These are phyloP conservation scores for Micrastur ruficollis DNA, from an alignment of 2,797 vertebrate species.

Conservation along the genomic window DNA sequence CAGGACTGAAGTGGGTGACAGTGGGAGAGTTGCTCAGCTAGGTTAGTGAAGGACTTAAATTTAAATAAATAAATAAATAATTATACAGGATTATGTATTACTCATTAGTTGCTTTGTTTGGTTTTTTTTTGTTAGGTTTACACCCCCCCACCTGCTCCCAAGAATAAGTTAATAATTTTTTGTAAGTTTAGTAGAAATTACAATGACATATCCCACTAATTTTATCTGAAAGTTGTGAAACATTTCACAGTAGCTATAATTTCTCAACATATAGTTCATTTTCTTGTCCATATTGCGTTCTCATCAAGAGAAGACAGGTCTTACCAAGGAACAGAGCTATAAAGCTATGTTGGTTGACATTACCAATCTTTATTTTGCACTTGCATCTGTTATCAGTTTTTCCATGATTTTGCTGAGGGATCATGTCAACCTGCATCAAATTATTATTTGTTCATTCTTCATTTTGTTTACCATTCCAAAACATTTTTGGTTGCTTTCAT, in stretches of 20 bases:
- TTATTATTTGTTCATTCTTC: background rate
- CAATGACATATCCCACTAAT: background rate
- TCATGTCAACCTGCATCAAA: accelerated
- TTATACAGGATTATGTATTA: background rate
- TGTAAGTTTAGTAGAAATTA: background rate
- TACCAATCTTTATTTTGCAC: background rate
- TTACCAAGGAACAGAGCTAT: background rate
- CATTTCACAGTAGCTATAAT: background rate
- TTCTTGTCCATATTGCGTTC: background rate
- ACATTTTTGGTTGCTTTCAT: background rate
- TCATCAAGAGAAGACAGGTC: background rate
- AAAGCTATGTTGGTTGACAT: background rate
- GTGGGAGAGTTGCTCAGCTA: background rate
- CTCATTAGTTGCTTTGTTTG: background rate
- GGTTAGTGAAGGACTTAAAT: background rate
- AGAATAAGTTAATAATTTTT: background rate
- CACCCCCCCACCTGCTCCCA: background rate
- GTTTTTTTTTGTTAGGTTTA: background rate
- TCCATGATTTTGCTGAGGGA: background rate
- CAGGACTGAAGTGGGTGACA: background rate
- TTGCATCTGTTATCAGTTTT: background rate
- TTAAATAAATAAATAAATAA: background rate
- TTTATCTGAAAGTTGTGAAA: background rate
- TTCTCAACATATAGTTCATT: background rate
- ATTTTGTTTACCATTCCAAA: background rate